These are phyloP conservation scores for Aphrocallistes beatrix DNA, from an alignment of 37 sponge, comb jelly and placozoan species.

Conservation along the genomic window DNA sequence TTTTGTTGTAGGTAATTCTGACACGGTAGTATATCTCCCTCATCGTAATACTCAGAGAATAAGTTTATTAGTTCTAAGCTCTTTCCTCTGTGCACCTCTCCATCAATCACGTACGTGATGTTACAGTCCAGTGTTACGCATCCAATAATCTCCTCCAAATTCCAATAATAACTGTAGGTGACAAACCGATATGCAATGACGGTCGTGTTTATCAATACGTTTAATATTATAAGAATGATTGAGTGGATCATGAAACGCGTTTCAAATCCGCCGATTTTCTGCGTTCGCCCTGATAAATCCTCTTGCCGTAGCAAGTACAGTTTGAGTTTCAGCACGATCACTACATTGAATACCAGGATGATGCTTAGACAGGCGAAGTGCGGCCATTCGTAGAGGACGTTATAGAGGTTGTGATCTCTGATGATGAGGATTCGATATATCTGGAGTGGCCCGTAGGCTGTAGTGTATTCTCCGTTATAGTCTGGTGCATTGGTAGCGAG, in stretches of 20 bases:
- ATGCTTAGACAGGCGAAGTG: background rate
- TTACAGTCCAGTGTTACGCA: background rate
- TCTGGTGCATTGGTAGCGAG: background rate
- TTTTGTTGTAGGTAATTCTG: background rate
- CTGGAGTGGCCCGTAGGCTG: background rate
- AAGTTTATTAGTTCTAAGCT: background rate
- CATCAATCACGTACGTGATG: background rate
- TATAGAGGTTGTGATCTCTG: background rate
- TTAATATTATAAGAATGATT: background rate
- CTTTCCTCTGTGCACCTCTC: background rate
- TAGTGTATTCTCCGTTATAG: background rate
- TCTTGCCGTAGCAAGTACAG: background rate
- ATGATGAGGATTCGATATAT: background rate
- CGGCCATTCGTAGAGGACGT: background rate
- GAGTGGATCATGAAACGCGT: background rate
- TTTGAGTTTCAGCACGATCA: background rate
- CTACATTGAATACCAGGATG: background rate
- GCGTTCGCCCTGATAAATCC: background rate
- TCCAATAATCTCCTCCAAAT: conserved; percentile 9
- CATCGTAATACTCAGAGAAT: background rate
- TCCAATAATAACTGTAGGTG: background rate
- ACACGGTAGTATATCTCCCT: background rate
- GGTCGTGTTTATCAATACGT: background rate
- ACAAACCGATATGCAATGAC: background rate
- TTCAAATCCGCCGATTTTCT: background rate